Conservation (phyloP, 1,140 invertebrate species). For the Pseudomyrmex concolor region DNA sequence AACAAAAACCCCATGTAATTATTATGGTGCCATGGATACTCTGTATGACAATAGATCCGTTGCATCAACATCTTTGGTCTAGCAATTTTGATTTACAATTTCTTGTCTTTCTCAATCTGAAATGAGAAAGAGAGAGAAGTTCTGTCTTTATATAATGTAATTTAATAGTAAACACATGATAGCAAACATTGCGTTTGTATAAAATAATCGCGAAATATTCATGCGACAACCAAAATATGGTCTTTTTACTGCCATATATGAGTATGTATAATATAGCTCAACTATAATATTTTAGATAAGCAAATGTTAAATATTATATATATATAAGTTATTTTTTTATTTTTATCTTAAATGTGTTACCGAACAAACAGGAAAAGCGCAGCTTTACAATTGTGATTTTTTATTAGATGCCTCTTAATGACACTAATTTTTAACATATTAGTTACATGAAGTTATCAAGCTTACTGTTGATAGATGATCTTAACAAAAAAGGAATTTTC, state of each 20-base stretch:
- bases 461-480: too few relatives aligned
- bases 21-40: constrained; percentile 62
- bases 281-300: constrained; percentile 24
- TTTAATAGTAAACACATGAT: background rate
- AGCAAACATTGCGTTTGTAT: constrained; percentile 2
- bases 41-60: constrained; percentile 10
- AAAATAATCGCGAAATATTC: constrained; percentile 10
- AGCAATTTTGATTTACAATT: constrained; percentile 1
- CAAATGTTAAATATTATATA: background rate
- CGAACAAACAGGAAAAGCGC: background rate
- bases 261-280: background rate
- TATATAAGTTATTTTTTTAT: background rate
- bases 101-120: background rate
- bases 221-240: background rate
- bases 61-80: constrained; percentile 33
- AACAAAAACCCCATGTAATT: constrained; percentile 38
- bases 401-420: background rate
- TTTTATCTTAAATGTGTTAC: constrained; percentile 16
- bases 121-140: background rate
- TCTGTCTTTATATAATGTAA: background rate
- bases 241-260: constrained; percentile 33
- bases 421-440: constrained; percentile 10
- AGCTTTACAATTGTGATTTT: background rate
- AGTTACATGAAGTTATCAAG: background rate
- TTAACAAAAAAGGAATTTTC: too few relatives aligned